Conservation (phyloP, 2,113 vertebrate genomes). For the Chionis minor region DNA sequence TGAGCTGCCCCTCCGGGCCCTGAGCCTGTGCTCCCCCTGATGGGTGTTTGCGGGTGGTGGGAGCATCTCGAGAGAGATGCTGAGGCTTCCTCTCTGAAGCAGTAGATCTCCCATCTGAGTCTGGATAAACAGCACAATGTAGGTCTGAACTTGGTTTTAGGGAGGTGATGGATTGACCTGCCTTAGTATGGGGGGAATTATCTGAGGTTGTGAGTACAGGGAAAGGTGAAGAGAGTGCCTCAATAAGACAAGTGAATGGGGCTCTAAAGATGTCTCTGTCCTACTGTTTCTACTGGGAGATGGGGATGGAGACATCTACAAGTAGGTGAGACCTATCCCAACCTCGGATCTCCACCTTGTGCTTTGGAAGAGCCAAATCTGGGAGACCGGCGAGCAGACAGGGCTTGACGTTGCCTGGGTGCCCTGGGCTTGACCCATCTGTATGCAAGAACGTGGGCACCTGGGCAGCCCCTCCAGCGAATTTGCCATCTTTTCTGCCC, state of each 20-base stretch:
- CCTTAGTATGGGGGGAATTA: background rate
- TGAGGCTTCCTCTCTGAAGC: background rate
- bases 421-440: background rate
- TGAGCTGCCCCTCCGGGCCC: background rate
- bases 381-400: background rate
- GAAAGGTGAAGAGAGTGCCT: background rate
- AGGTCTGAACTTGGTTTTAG: background rate
- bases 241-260: background rate
- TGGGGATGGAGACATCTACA: background rate
- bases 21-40: rapidly evolving
- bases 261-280: background rate
- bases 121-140: background rate
- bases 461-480: rapidly evolving
- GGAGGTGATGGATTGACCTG: background rate
- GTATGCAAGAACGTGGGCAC: background rate
- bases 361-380: background rate
- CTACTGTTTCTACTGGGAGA: background rate
- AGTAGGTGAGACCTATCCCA: background rate
- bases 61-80: background rate
- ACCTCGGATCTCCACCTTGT: rapidly evolving
- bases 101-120: background rate
- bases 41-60: background rate
- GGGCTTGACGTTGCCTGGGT: background rate
- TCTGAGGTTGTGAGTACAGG: background rate
- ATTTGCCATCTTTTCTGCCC: background rate